Evolutionary conservation across 1,140 invertebrate genomes (phyloP), one percentile per base, ranked within the genome.

Genomic region (Drosophila arawakana): DNA sequence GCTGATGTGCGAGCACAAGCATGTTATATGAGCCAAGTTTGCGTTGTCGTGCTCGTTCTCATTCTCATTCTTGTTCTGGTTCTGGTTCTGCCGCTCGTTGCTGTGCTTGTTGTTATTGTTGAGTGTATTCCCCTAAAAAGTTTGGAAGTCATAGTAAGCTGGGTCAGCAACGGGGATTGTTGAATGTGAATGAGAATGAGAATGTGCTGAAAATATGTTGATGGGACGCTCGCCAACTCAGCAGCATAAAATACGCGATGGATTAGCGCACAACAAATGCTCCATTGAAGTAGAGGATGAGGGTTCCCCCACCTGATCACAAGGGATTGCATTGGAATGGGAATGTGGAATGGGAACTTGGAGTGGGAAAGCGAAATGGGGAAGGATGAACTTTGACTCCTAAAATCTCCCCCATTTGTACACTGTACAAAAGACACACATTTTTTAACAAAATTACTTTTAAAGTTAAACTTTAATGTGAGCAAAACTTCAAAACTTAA

Each of bases 261-360:
- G 83, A 88, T 88, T 88, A 88, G 80, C 76, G 73, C 62, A 82
- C 79, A 82, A 80, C 81, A 88, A 79, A 81, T 71, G 70, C 59
- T 65, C 37, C 30, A 13, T 18, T 37, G 15, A 21, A 47, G 44
- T 21, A 9, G 44, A 15, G 44, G 7, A 21, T 43, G 44, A 15
- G 44, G 7, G 15, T 43, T n/a, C 41, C 41, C 39, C 9, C 37
- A 39, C 4, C 34, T 54, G 50, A 34, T 52, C 37, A 49, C 25
- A 15, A 34, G 37, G 37, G 37, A 9, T 39, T 39, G 37, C 4
- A 3, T n/a, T 5, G 11, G 13, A 21, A 25, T 9, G 49, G 55
- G 18, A 47, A 2, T 0, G 7, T 46, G 41, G 41, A 7, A 3
- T 9, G 7, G 11, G 13, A 21, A 25, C 18, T 21, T 21, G 18